phyloP scores from a whole-genome alignment of 35 echinoderm and acorn worm species.

The Hemicentrotus pulcherrimus region DNA sequence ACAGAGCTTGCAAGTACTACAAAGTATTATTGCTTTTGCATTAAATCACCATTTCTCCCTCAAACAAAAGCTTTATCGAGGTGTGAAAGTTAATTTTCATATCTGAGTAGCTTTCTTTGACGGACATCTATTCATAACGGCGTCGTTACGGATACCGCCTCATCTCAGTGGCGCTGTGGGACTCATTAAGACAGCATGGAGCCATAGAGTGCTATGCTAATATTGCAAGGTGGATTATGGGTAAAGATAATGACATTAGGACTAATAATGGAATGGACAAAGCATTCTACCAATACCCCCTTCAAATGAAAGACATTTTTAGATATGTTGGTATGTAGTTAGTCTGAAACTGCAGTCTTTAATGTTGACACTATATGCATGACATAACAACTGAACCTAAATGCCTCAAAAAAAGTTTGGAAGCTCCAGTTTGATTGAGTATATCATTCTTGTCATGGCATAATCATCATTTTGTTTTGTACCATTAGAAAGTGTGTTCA shows the following conservation, averaged over 20 bases:
- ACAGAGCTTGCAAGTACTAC: neutral
- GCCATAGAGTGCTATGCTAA: neutral
- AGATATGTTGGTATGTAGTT: neutral
- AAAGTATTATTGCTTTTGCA: neutral
- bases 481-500: too few relatives aligned
- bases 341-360: neutral
- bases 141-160: neutral
- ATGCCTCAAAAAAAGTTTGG: too few relatives aligned
- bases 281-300: neutral
- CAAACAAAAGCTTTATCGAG: neutral
- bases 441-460: too few relatives aligned
- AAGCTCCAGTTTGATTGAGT: too few relatives aligned
- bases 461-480: too few relatives aligned
- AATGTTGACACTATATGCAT: neutral
- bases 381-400: too few relatives aligned
- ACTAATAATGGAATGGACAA: neutral
- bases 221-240: neutral
- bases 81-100: constrained; percentile 48
- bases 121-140: neutral
- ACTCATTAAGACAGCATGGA: neutral
- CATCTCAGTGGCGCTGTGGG: neutral
- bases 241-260: neutral
- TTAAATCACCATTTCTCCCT: neutral
- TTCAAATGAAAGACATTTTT: neutral
- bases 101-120: constrained; percentile 7